A percentile compares a stretch with the other conserved stretches of the same genome.
phyloP scores from a whole-genome alignment of 2,797 vertebrate species.

The Sebastes itinus region DNA sequence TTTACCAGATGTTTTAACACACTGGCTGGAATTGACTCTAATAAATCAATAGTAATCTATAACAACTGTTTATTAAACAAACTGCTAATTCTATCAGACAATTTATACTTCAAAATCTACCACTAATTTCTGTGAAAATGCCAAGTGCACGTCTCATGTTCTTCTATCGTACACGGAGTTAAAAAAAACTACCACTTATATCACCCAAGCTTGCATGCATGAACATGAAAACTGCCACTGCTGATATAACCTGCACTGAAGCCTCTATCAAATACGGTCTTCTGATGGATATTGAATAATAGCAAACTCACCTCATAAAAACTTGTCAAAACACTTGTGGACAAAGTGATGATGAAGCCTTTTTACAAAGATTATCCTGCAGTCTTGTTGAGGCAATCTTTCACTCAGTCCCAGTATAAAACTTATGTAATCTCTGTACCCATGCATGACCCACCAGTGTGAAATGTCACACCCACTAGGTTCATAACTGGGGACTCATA shows the following conservation, averaged over 20 bases:
- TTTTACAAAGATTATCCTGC: background rate
- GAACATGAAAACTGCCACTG: background rate
- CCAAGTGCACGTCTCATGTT: background rate
- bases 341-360: background rate
- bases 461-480: background rate
- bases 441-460: background rate
- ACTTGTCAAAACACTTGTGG: background rate
- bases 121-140: background rate
- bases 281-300: background rate
- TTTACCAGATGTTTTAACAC: background rate
- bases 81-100: background rate
- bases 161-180: background rate
- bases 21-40: background rate
- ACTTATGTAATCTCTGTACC: background rate
- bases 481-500: background rate
- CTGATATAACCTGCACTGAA: background rate
- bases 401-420: background rate
- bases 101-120: background rate
- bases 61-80: background rate
- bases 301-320: conserved; percentile 7
- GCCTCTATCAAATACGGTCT: background rate
- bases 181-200: background rate
- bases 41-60: background rate
- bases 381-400: background rate
- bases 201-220: background rate